These are phyloP conservation scores for Zaprionus obscuricornis DNA, from an alignment of 2,888 invertebrate species.

Conservation along the genomic window DNA sequence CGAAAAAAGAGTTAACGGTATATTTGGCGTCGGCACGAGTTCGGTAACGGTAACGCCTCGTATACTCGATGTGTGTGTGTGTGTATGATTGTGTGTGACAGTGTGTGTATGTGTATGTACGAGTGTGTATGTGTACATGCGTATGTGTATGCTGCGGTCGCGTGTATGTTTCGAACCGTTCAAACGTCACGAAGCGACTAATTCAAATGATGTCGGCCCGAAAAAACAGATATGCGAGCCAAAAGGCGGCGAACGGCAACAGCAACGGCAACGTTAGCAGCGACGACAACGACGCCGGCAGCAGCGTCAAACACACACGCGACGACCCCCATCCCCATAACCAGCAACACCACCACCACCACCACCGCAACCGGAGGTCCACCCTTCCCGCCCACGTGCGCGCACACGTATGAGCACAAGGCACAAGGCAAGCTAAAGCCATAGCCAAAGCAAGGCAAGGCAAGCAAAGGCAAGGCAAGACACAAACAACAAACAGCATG, in stretches of 20 bases:
- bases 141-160: conserved; percentile 57
- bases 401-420: conserved; percentile 75
- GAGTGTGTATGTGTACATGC: conserved; percentile 11
- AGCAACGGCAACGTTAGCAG: conserved; percentile 24
- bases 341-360: conserved; percentile 19
- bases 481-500: conserved; percentile 68
- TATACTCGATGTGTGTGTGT: not conserved
- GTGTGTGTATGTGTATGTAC: conserved; percentile 14
- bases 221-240: conserved; percentile 76
- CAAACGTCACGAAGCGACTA: conserved; percentile 84
- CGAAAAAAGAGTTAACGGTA: conserved; percentile 52
- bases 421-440: too few species aligned
- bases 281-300: conserved; percentile 37
- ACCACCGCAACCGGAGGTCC: conserved; percentile 7
- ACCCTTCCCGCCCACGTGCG: conserved; percentile 68
- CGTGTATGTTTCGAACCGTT: conserved; percentile 83
- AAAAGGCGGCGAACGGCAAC: conserved; percentile 35
- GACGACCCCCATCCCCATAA: conserved; percentile 36
- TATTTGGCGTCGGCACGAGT: conserved; percentile 47
- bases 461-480: too few species aligned
- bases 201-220: conserved; percentile 81
- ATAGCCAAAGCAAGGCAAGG: too few species aligned
- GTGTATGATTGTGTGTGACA: conserved; percentile 1
- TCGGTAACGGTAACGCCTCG: conserved; percentile 32
- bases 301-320: conserved; percentile 64